Percentiles rank a stretch among this genome's conserved stretches.
phyloP scores from a whole-genome alignment of 1,140 invertebrate genomes.

The Lepidurus arcticus region DNA sequence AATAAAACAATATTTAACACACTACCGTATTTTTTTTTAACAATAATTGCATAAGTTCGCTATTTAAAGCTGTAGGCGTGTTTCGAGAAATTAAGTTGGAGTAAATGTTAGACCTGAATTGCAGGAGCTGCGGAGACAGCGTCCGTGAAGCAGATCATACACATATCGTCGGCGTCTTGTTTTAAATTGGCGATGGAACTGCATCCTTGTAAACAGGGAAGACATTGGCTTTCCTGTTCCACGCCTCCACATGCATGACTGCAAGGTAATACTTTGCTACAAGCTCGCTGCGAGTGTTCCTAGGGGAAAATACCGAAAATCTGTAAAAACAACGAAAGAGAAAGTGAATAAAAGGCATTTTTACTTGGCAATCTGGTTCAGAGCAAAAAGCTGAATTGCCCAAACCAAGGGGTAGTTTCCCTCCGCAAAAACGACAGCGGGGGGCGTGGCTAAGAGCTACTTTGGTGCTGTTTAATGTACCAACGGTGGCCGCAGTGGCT shows the following conservation, averaged over 20 bases:
- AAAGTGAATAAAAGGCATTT: not conserved
- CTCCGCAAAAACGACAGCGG: slow-evolving; percentile 1
- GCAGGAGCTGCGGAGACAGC: slow-evolving; percentile 88
- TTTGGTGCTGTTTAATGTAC: slow-evolving; percentile 11
- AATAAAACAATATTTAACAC: slow-evolving; percentile 35
- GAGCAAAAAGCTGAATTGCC: slow-evolving; percentile 24
- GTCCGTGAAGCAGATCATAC: slow-evolving; percentile 98
- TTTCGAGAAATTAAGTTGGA: not conserved
- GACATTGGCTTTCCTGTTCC: slow-evolving; percentile 68
- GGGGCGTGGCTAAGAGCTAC: slow-evolving; percentile 5
- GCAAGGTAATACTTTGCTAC: slow-evolving; percentile 72
- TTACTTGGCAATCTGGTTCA: slow-evolving; percentile 23
- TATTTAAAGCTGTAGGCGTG: not conserved
- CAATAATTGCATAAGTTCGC: not conserved
- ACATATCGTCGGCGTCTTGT: slow-evolving; percentile 98
- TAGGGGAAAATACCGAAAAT: slow-evolving; percentile 42
- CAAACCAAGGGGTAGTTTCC: not conserved
- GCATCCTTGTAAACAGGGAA: slow-evolving; percentile 75
- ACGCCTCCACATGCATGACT: slow-evolving; percentile 92
- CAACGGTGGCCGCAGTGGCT: slow-evolving; percentile 51
- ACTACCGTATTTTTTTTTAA: not conserved
- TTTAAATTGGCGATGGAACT: slow-evolving; percentile 53
- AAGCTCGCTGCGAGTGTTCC: slow-evolving; percentile 78
- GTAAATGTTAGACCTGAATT: slow-evolving; percentile 58
- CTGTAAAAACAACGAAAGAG: not conserved